phyloP scores from a whole-genome alignment of 2,888 invertebrate species.

The Villa cingulata region DNA sequence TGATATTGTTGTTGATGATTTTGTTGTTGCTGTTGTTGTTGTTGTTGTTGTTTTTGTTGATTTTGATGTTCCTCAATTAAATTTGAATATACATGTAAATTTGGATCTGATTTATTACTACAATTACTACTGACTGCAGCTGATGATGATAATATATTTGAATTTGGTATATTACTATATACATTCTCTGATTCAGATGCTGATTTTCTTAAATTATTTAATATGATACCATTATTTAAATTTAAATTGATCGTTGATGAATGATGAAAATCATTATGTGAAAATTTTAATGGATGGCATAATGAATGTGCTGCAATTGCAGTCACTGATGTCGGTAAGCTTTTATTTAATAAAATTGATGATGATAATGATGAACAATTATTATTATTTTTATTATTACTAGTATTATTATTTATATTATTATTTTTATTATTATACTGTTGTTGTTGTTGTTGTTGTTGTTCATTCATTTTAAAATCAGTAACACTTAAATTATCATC shows the following conservation, averaged over 20 bases:
- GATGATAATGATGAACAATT: not conserved
- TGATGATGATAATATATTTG: conserved; percentile 8
- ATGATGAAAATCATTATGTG: not conserved
- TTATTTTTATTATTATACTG: no score
- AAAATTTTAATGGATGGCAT: not conserved
- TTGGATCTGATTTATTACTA: conserved; percentile 21
- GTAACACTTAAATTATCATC: no score
- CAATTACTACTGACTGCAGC: conserved; percentile 10
- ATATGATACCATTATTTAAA: not conserved
- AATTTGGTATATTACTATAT: conserved; percentile 34
- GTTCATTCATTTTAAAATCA: no score
- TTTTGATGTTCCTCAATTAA: conserved; percentile 27
- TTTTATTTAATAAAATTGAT: not conserved
- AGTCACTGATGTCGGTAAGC: not conserved
- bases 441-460: no score
- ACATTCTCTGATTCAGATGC: conserved; percentile 32
- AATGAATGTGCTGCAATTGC: not conserved
- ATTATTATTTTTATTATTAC: no score
- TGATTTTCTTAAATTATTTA: conserved; percentile 18
- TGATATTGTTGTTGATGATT: conserved; percentile 14
- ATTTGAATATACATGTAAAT: conserved; percentile 35
- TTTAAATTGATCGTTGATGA: not conserved
- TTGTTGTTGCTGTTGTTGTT: conserved; percentile 16
- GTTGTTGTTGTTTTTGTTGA: conserved; percentile 1
- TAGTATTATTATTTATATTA: no score